Evolutionary conservation across 2,888 invertebrate species (phyloP).

Genomic region (Chymomyza procnemis): DNA sequence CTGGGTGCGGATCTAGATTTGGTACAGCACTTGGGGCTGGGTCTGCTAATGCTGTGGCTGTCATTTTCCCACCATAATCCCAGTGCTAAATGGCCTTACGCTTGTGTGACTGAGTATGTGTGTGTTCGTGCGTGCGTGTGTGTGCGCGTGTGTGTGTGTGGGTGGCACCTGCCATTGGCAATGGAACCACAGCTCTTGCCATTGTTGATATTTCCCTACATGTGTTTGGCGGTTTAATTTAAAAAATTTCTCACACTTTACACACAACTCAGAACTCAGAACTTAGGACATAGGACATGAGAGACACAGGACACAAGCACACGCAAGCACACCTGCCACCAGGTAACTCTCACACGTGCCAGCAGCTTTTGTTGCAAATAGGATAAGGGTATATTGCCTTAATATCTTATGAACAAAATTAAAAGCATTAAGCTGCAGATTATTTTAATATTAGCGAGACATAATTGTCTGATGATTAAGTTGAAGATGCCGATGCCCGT

Average conservation of each 20-base stretch:
- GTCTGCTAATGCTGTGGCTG: neutral
- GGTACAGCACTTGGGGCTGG: too few species aligned
- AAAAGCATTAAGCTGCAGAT: slow-evolving; percentile 63
- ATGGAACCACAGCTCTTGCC: neutral
- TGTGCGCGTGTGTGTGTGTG: neutral
- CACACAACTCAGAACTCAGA: too few species aligned
- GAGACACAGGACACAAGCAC: neutral
- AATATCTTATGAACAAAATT: slow-evolving; percentile 50
- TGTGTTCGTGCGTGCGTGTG: neutral
- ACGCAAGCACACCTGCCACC: neutral
- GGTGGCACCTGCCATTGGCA: neutral
- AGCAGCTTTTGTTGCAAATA: neutral
- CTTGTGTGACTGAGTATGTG: too few species aligned
- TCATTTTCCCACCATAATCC: neutral
- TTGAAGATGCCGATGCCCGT: slow-evolving; percentile 35
- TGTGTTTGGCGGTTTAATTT: slow-evolving; percentile 23
- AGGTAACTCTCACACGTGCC: neutral
- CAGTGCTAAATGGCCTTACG: neutral
- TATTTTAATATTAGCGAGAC: slow-evolving; percentile 61
- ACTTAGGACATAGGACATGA: neutral
- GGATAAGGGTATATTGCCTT: slow-evolving; percentile 24
- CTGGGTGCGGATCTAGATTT: too few species aligned
- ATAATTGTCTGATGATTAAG: slow-evolving; percentile 62
- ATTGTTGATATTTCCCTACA: slow-evolving; percentile 2
- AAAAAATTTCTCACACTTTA: slow-evolving; percentile 16